A percentile compares a stretch with the other conserved stretches of the same genome.
Conservation (phyloP, 2,113 vertebrate genomes). For the Pseudonaja textilis region DNA sequence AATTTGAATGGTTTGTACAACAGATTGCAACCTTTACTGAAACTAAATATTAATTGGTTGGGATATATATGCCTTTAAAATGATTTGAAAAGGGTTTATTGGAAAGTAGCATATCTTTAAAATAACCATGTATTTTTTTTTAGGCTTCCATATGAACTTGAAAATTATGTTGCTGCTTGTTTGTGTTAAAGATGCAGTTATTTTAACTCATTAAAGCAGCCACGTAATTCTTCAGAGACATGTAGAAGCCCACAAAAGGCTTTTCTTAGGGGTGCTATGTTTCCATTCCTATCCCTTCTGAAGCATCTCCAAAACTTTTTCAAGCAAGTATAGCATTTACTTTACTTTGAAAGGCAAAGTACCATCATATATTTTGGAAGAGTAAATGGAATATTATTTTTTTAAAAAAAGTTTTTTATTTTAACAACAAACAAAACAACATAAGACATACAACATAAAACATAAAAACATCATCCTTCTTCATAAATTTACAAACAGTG, state of each 20-base stretch:
- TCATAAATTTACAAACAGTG: no score
- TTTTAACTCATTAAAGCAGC: neutral
- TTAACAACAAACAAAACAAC: no score
- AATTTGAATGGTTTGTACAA: constrained; percentile 1
- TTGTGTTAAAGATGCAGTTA: neutral
- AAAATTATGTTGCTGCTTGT: neutral
- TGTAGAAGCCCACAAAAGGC: neutral
- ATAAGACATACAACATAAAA: no score
- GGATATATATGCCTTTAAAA: neutral
- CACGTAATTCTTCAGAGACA: neutral
- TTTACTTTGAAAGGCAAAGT: neutral
- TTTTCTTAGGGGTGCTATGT: neutral
- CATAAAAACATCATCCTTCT: no score
- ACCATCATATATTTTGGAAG: neutral
- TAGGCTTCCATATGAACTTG: neutral
- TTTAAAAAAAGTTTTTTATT: no score
- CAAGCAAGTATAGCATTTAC: neutral
- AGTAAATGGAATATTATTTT: neutral
- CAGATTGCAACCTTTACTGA: neutral
- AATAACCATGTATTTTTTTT: neutral
- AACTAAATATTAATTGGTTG: neutral
- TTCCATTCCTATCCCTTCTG: neutral
- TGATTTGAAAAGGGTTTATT: neutral
- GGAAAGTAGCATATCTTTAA: neutral
- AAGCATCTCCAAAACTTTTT: neutral